A percentile compares a stretch with the other conserved stretches of the same genome.
Evolutionary conservation across 2,888 invertebrate genomes (phyloP).

Genomic region (Crepidodera aurea): DNA sequence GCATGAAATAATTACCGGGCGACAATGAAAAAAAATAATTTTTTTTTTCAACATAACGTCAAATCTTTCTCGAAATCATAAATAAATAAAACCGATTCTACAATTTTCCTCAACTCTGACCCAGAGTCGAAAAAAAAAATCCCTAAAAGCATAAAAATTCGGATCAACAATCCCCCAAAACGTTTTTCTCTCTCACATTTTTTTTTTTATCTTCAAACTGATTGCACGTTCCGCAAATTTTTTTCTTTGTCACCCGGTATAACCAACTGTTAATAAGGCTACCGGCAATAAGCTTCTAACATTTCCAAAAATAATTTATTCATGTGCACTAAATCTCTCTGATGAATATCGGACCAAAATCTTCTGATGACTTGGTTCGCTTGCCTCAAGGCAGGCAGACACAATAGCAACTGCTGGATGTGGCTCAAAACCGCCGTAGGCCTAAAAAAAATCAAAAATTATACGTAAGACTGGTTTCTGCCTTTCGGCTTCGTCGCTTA

Average conservation of each 20-base stretch:
- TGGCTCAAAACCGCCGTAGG: constrained; percentile 78
- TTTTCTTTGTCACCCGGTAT: constrained; percentile 4
- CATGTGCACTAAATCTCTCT: constrained; percentile 90
- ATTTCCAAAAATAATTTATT: constrained; percentile 97
- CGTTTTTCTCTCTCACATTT: background rate
- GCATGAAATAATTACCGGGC: constrained; percentile 18
- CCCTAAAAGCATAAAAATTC: background rate
- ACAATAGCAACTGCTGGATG: constrained; percentile 85
- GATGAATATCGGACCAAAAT: constrained; percentile 90
- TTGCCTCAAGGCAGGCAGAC: constrained; percentile 88
- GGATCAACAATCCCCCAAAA: background rate
- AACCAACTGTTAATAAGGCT: constrained; percentile 51
- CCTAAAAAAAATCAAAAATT: constrained; percentile 59
- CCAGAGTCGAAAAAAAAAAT: background rate
- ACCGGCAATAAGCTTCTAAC: constrained; percentile 83
- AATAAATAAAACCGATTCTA: constrained; percentile 5
- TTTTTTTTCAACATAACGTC: background rate
- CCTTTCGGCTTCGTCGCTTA: too few relatives aligned
- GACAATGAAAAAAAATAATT: constrained; percentile 16
- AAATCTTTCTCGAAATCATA: background rate
- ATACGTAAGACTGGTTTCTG: too few relatives aligned
- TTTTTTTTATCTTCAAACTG: background rate
- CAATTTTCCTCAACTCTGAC: background rate
- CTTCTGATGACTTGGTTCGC: constrained; percentile 88
- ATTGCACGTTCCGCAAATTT: background rate